These are phyloP conservation scores for Cinclus mexicanus DNA, from an alignment of 2,113 vertebrate species.

Conservation along the genomic window DNA sequence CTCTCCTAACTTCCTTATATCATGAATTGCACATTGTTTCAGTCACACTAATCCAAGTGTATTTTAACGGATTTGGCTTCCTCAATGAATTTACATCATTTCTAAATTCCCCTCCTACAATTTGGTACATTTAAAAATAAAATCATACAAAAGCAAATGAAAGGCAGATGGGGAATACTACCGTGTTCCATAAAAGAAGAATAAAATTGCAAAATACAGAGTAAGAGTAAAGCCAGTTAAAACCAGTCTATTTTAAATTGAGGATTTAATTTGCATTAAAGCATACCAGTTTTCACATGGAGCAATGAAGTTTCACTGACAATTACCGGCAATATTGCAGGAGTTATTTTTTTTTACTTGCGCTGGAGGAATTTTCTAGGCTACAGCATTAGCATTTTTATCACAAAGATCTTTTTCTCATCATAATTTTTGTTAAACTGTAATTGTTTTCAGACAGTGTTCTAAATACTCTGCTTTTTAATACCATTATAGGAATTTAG, in stretches of 20 bases:
- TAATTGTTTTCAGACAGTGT: neutral
- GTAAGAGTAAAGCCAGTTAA: neutral
- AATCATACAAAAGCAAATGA: neutral
- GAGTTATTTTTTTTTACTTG: neutral
- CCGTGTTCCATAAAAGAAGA: neutral
- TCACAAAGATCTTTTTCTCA: neutral
- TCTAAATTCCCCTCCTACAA: neutral
- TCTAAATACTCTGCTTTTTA: neutral
- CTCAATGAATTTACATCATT: neutral
- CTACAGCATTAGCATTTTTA: neutral
- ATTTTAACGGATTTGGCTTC: neutral
- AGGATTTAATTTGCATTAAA: neutral
- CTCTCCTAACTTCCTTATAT: constrained; percentile 8
- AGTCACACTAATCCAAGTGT: neutral
- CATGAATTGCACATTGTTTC: constrained; percentile 5
- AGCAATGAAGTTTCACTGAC: neutral
- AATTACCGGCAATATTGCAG: neutral
- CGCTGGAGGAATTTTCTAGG: neutral
- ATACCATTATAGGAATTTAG: neutral
- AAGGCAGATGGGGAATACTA: neutral
- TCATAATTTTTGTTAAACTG: neutral
- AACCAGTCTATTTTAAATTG: neutral
- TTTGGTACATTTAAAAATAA: neutral
- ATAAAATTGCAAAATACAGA: neutral
- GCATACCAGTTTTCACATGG: neutral